These are phyloP conservation scores for Ips nitidus DNA, from an alignment of 1,140 invertebrate species.

Conservation along the genomic window DNA sequence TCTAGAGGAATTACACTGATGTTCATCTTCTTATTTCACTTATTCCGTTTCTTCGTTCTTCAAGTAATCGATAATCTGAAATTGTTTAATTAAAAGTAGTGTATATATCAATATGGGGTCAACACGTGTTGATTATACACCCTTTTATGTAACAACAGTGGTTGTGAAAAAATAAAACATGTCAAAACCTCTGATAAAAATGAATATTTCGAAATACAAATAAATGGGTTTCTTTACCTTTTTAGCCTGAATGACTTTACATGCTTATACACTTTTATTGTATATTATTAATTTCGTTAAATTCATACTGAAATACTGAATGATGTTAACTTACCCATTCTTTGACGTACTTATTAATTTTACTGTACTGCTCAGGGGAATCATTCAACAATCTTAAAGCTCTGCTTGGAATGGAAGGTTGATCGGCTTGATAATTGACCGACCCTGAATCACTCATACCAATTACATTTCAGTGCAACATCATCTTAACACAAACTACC, in stretches of 20 bases:
- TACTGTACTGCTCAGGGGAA: not conserved
- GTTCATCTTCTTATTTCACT: too few species aligned
- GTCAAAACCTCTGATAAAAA: too few species aligned
- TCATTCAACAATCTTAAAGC: not conserved
- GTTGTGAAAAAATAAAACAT: too few species aligned
- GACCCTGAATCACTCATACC: not conserved
- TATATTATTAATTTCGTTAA: not conserved
- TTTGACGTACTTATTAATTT: conserved; percentile 4
- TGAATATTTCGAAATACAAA: too few species aligned
- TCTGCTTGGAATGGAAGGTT: not conserved
- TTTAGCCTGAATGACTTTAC: too few species aligned
- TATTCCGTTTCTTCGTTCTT: not conserved
- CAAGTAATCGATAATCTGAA: conserved; percentile 1
- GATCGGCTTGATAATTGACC: not conserved
- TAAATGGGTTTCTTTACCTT: too few species aligned
- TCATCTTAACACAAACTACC: not conserved
- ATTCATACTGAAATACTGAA: not conserved
- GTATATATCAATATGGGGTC: not conserved
- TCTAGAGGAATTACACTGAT: too few species aligned
- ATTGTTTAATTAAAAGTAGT: not conserved
- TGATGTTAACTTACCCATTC: conserved; percentile 2
- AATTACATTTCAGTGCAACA: not conserved
- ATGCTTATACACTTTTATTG: too few species aligned
- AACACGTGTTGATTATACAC: not conserved
- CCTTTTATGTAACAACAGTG: too few species aligned